Evolutionary conservation across 64 coral and sea anemone genomes (phyloP).

Genomic region (Pocillopora damicornis): DNA sequence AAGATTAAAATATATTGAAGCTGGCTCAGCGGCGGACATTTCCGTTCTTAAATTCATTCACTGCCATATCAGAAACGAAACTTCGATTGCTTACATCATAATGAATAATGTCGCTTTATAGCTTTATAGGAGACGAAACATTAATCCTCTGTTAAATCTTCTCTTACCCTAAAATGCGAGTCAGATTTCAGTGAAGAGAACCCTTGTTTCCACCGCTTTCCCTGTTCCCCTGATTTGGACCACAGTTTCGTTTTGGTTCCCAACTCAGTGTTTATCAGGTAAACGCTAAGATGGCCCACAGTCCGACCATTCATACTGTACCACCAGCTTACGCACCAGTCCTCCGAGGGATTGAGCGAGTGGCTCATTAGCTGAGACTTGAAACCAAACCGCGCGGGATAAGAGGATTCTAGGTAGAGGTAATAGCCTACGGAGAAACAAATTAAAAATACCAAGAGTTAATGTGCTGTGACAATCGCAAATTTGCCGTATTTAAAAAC

Average conservation of each 20-base stretch:
- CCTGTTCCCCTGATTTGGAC: constrained; percentile 45
- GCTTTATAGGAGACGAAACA: neutral
- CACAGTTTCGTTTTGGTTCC: constrained; percentile 45
- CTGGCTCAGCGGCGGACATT: no score
- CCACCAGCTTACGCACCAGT: constrained; percentile 49
- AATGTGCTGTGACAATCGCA: neutral
- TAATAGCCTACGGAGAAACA: constrained; percentile 25
- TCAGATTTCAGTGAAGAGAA: constrained; percentile 25
- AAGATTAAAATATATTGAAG: no score
- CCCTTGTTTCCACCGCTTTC: constrained; percentile 36
- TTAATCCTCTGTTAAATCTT: neutral
- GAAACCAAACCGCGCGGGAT: constrained; percentile 47
- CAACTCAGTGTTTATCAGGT: constrained; percentile 33
- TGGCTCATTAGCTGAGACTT: constrained; percentile 49
- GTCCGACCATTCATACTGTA: constrained; percentile 55
- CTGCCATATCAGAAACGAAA: no score
- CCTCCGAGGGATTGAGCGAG: constrained; percentile 27
- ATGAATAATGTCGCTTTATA: no score
- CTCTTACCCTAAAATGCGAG: constrained; percentile 52
- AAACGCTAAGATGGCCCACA: constrained; percentile 44
- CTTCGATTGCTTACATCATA: no score
- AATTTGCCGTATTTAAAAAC: no score
- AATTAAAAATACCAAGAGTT: neutral
- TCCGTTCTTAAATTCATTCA: no score
- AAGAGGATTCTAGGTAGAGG: constrained; percentile 49